Base-by-base conservation (phyloP, 1,140 invertebrate species). In the Drosophila mayri region DNA sequence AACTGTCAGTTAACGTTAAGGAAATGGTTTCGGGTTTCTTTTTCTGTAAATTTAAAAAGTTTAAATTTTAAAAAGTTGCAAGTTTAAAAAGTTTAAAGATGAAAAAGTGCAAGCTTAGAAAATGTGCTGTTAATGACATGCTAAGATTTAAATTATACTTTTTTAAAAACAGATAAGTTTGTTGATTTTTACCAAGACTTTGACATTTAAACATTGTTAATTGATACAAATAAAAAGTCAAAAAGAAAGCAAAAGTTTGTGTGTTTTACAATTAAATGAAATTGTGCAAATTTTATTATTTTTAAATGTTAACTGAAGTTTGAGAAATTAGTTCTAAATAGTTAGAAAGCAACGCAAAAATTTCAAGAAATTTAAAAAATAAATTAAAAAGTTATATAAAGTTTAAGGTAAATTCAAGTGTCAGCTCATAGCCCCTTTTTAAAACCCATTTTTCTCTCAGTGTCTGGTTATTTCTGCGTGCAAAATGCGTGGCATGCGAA, bases 381-480 rank as follows among this genome's bases (percentile, higher is more conserved):
- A 22, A 25, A 0, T 25, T 35, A 14, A 8, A 14, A 12, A 1
- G 8, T 40, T 14, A 16, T 14, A 9, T 1, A 4, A 0, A 25
- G 28, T 30, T 30, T 7, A 4, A 16, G 1, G 4, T 10, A 41
- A 10, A n/a, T 18, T 28, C 5, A 10, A 10, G 8, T 52, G 8
- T 8, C 4, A 32, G 2, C 8, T 50, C 1, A n/a, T 28, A n/a
- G 0, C 16, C 20, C n/a, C 18, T 6, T n/a, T 25, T 22, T 4
- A 10, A 16, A 3, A 9, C 18, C 38, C 5, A 12, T 7, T 12
- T 22, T 38, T 64, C 2, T 49, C 9, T 6, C 38, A 55, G 44
- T 57, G 46, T 32, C 44, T 20, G 18, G 11, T 63, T 76, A 67
- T 72, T 79, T 72, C 68, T 87, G 83, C 84, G 83, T 87, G 79